Evolutionary conservation across 2,888 invertebrate genomes (phyloP).

Genomic region (Folsomia manolachei): DNA sequence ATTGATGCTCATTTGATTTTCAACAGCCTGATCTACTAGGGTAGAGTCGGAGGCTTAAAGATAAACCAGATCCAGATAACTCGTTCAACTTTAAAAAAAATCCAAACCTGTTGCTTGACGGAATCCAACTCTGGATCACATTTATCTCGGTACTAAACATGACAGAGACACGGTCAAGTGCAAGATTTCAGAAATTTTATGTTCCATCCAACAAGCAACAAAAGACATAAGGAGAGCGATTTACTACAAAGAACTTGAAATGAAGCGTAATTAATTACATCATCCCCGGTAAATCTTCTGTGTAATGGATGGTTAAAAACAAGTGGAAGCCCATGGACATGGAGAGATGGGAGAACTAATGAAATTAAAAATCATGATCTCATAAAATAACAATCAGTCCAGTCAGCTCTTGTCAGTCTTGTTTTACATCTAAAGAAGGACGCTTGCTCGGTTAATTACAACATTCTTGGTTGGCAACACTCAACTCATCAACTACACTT

Average conservation of each 20-base stretch:
- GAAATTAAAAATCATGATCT: conserved; percentile 9
- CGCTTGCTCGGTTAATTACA: no score
- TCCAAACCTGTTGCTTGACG: no score
- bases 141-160: no score
- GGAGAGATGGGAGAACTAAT: not conserved
- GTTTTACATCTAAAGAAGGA: not conserved
- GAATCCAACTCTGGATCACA: no score
- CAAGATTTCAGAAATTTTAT: no score
- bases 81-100: conserved; percentile 3
- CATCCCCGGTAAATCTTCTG: not conserved
- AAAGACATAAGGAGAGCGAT: no score
- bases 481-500: not conserved
- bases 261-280: conserved; percentile 13
- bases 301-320: not conserved
- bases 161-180: no score
- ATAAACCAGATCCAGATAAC: conserved; percentile 15
- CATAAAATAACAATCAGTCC: conserved; percentile 16
- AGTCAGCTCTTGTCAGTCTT: conserved; percentile 5
- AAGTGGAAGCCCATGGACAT: no score
- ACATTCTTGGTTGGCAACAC: conserved; percentile 1
- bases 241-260: not conserved
- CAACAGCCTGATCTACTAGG: no score
- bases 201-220: no score
- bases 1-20: not conserved
- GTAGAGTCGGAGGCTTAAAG: not conserved